phyloP scores from a whole-genome alignment of 37 sponge, comb jelly and placozoan species.

The Bolinopsis microptera region DNA sequence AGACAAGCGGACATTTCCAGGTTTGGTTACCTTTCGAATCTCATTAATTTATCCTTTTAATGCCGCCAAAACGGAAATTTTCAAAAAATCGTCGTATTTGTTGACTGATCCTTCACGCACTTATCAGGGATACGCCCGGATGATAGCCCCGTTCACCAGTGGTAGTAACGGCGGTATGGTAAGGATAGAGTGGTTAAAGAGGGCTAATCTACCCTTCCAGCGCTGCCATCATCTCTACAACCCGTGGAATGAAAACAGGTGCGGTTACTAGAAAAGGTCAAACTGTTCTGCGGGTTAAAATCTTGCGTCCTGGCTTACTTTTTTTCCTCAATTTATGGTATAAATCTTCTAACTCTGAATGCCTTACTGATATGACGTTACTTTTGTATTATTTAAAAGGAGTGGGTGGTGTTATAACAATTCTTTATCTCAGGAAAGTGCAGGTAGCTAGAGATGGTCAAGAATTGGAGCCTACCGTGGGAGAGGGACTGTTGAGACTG shows the following conservation, averaged over 20 bases:
- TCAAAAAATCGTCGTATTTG: too few relatives aligned
- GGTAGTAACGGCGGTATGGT: slow-evolving; percentile 45
- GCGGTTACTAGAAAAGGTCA: too few relatives aligned
- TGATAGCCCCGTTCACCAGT: slow-evolving; percentile 25
- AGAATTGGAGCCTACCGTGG: neutral
- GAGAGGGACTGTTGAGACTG: neutral
- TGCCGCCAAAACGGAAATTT: too few relatives aligned
- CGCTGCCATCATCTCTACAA: slow-evolving; percentile 59
- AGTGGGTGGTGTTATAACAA: too few relatives aligned
- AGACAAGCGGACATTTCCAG: slow-evolving; percentile 64
- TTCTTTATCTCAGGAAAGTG: slow-evolving; percentile 35
- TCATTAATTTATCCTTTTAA: too few relatives aligned
- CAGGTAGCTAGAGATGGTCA: slow-evolving; percentile 29
- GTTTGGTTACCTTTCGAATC: neutral
- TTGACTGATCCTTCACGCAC: too few relatives aligned
- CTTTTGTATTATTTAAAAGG: too few relatives aligned
- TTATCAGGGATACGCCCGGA: slow-evolving; percentile 53
- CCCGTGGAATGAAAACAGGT: slow-evolving; percentile 66
- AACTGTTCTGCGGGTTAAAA: too few relatives aligned
- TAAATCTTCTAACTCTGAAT: too few relatives aligned
- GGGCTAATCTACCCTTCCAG: slow-evolving; percentile 63
- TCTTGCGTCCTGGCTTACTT: too few relatives aligned
- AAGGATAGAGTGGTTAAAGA: slow-evolving; percentile 53
- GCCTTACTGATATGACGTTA: too few relatives aligned
- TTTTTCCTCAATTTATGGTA: too few relatives aligned